These are phyloP conservation scores for Anodontia alba DNA, from an alignment of 2,888 invertebrate species.

Conservation along the genomic window DNA sequence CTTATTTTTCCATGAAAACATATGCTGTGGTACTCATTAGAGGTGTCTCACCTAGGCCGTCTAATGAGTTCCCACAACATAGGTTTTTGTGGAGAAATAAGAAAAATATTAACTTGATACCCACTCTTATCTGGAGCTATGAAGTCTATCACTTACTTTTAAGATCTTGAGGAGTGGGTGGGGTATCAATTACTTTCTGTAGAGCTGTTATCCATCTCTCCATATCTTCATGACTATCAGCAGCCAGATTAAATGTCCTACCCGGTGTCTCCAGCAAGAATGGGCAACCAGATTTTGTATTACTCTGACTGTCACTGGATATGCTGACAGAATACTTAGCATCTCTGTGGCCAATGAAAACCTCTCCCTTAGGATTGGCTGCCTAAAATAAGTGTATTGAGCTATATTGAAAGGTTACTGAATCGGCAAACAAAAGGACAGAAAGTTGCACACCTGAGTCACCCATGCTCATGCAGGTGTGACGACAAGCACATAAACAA, in stretches of 20 bases:
- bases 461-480: neutral
- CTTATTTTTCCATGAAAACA: no score
- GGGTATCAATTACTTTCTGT: conserved; percentile 90
- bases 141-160: conserved; percentile 68
- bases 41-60: no score
- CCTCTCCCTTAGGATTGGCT: conserved; percentile 95
- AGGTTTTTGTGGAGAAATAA: no score
- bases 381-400: conserved; percentile 86
- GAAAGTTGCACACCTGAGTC: no score
- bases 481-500: no score
- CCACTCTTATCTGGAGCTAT: no score
- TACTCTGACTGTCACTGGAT: neutral
- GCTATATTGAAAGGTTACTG: neutral
- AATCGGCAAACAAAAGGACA: conserved; percentile 4
- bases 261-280: conserved; percentile 94
- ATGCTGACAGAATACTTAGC: conserved; percentile 91
- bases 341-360: conserved; percentile 92
- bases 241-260: conserved; percentile 92
- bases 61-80: no score
- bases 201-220: conserved; percentile 93
- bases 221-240: conserved; percentile 91
- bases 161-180: conserved; percentile 91
- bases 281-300: conserved; percentile 82
- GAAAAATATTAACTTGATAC: no score
- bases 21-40: no score